Percentiles rank a stretch among this genome's conserved stretches.
Conservation (phyloP, 2,888 invertebrate genomes). For the Rotaria macrura region DNA sequence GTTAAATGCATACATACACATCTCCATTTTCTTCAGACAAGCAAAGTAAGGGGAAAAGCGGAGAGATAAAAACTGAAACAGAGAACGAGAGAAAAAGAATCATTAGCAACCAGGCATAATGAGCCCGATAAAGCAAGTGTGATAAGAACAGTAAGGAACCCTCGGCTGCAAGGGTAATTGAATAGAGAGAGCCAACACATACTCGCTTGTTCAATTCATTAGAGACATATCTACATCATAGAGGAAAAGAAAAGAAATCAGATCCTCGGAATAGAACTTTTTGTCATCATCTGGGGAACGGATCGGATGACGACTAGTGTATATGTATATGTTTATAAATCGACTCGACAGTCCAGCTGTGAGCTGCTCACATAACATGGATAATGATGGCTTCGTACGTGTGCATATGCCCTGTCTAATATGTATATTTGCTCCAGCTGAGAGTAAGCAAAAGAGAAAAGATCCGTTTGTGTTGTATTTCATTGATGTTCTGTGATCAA, state of each 20-base stretch:
- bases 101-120: neutral
- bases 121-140: neutral
- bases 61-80: no score
- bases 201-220: neutral
- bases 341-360: neutral
- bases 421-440: no score
- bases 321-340: neutral
- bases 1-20: neutral
- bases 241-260: neutral
- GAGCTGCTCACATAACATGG: no score
- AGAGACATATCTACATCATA: no score
- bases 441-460: neutral
- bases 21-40: neutral
- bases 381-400: neutral
- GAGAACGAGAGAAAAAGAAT: neutral
- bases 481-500: neutral
- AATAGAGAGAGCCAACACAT: neutral
- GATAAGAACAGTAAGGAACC: neutral
- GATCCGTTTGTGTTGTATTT: neutral
- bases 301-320: neutral
- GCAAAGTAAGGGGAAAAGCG: no score
- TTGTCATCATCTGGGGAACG: neutral
- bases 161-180: neutral
- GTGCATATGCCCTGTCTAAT: neutral
- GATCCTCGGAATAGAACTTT: neutral